Evolutionary conservation across 2,797 vertebrate genomes (phyloP), one percentile per base, ranked within the genome.

Genomic region (Agapornis canus): DNA sequence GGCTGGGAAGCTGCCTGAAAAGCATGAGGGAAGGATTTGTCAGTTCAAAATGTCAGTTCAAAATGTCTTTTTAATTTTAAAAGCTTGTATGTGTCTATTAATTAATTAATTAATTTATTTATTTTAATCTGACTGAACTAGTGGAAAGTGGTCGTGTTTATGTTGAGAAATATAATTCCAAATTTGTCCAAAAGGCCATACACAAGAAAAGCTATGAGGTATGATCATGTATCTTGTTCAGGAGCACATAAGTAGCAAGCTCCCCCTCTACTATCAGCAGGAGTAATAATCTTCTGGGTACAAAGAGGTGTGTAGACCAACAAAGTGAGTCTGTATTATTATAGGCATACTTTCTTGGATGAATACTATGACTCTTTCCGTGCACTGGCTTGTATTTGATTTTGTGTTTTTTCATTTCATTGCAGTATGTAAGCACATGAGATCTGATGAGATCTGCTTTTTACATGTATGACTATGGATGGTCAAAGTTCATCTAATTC

Each of bases 321-420:
- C 57, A 45, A 12, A 81, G 21, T 8, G 32, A 39, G 5, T 17
- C 35, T 54, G 8, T 47, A 31, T 31, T 48, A 2, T 10, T 35
- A 10, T 0, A 43, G 59, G 10, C 6, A 5, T 32, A 2, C 32
- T 37, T 0, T 0, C 32, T 23, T 68, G 40, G 42, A 15, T 60
- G 57, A 60, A 9, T 23, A 5, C 15, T 39, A 3, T 10, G 60
- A 25, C 35, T 37, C 1, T n/a, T 80, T 22, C 29, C 1, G 1
- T 31, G 45, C 12, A 1, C 32, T 71, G 43, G 11, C 4, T 18
- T 20, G 22, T 47, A 13, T 70, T 52, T 39, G 9, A 17, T 6
- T 73, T 17, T 13, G 19, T 48, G 37, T 19, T n/a, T 84, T 35
- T 35, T 35, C 54, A 43, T 47, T 76, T 47, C 43, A 15, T 32